Percentiles rank a stretch among this genome's conserved stretches.
Conservation (phyloP, 2,888 invertebrate genomes). For the Altica lythri region DNA sequence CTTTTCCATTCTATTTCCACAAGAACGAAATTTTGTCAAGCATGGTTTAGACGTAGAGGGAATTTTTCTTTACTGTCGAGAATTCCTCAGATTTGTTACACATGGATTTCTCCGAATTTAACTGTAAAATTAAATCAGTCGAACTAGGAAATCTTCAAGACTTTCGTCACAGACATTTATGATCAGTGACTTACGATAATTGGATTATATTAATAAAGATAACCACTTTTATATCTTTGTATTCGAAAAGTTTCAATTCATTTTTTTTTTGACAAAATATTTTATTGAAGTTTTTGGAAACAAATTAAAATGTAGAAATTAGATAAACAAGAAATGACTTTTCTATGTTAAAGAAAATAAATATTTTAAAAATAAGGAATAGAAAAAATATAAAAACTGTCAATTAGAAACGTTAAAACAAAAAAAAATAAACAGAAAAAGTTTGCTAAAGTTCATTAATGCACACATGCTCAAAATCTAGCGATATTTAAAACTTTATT, state of each 20-base stretch:
- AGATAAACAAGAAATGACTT: too few relatives aligned
- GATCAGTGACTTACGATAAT: slow-evolving; percentile 13
- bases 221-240: slow-evolving; percentile 11
- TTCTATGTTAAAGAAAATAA: too few relatives aligned
- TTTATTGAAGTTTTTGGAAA: too few relatives aligned
- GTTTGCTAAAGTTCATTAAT: too few relatives aligned
- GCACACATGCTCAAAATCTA: too few relatives aligned
- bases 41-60: neutral
- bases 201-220: slow-evolving; percentile 5
- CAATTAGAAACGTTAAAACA: too few relatives aligned
- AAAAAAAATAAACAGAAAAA: too few relatives aligned
- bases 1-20: slow-evolving; percentile 9
- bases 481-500: too few relatives aligned
- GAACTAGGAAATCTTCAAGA: slow-evolving; percentile 14
- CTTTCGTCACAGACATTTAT: slow-evolving; percentile 9
- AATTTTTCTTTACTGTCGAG: neutral
- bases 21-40: slow-evolving; percentile 15
- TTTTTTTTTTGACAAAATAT: too few relatives aligned
- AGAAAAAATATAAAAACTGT: too few relatives aligned
- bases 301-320: too few relatives aligned
- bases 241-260: slow-evolving; percentile 1
- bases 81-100: slow-evolving; percentile 22
- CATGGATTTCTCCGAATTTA: slow-evolving; percentile 21
- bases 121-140: slow-evolving; percentile 24
- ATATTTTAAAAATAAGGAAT: too few relatives aligned